Base-by-base conservation (phyloP, 1,140 invertebrate species). In the Sitophilus oryzae region DNA sequence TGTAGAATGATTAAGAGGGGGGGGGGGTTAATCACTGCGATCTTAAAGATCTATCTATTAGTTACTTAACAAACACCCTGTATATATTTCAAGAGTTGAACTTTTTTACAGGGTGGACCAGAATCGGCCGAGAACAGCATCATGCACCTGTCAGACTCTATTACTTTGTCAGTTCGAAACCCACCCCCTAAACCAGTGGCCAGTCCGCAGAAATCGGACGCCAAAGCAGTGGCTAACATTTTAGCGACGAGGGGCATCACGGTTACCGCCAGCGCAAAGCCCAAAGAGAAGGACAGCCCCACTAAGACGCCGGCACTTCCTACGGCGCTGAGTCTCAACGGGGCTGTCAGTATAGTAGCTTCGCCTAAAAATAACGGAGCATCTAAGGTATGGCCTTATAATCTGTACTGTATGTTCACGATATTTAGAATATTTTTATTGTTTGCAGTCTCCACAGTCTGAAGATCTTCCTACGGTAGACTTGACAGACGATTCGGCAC, bases 241-340 rank as follows among this genome's bases (percentile, higher is more conserved):
- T 69, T 89, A 36, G 85, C 84, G 8, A 83, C 84, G 10, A 71
- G 86, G 57, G 86, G 86, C 15, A 88, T 88, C 48, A 87, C 84
- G 20, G 82, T 88, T 0, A 88, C 85, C 47, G 69, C 77, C 61
- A 23, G 71, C 62, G 74, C 20, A 62, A 77, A 69, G 38, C 54
- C 58, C 4, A 71, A 71, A 38, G 64, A 67, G 18, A 61, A 58
- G 16, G 52, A 57, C 20, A 30, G 56, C 35, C 53, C 68, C 68
- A 5, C 70, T 71, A 61, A 64, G 54, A 48, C 60, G 16, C 8
- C 18, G 40, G 14, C 23, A 18, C 3, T 56, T 18, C 76, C 79
- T 9, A 42, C 65, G n/a, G 70, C 77, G 10, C 66, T 83, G n/a
- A 87, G 85, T 69, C 70, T 88, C 0, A 85, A 85, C 49, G 82